Conservation (phyloP, 2,113 vertebrate genomes). For the Caretta caretta region DNA sequence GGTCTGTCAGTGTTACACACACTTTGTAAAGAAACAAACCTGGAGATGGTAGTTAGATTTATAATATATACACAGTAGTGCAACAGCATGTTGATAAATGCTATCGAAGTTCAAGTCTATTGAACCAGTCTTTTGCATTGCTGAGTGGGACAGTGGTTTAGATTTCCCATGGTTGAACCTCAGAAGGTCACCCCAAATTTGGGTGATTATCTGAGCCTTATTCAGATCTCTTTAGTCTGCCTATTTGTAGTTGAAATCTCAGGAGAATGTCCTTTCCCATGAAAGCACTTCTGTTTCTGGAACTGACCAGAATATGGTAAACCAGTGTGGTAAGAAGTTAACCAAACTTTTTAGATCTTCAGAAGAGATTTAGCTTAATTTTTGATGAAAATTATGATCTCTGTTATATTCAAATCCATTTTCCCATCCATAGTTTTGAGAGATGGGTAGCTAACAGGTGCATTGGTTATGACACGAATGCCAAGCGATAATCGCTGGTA, state of each 20-base stretch:
- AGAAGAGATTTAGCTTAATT: background rate
- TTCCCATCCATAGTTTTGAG: background rate
- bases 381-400: background rate
- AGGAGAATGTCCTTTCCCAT: background rate
- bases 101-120: conserved; percentile 16
- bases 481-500: background rate
- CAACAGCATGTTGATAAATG: conserved; percentile 17
- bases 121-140: background rate
- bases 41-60: background rate
- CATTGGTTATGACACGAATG: background rate
- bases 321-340: background rate
- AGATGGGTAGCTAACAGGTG: background rate
- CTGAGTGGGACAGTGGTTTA: background rate
- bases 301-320: background rate
- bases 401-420: background rate
- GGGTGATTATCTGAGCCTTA: background rate
- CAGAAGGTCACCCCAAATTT: background rate
- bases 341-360: background rate
- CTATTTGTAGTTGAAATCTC: background rate
- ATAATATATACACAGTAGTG: background rate
- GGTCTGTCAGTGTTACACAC: too few species aligned
- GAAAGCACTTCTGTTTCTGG: background rate
- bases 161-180: background rate
- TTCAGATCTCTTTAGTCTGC: background rate
- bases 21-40: background rate